phyloP scores from a whole-genome alignment of 2,113 vertebrate genomes.

The Stomatorhinus ivindoensis region DNA sequence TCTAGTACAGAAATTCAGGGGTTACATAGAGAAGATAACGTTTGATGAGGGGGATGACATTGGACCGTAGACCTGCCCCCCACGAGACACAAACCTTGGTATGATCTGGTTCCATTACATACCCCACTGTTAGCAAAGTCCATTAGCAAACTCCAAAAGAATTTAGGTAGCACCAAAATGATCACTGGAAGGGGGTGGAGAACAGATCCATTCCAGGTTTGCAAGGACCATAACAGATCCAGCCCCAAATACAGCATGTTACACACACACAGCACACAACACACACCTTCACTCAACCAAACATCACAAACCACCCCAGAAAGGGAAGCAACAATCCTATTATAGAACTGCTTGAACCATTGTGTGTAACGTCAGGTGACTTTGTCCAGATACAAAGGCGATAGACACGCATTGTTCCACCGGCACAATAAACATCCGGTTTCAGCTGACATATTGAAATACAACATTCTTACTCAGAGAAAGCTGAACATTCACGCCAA shows the following conservation, averaged over 20 bases:
- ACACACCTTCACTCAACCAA: background rate
- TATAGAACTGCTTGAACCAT: slow-evolving; percentile 33
- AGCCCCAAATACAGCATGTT: background rate
- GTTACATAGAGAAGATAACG: background rate
- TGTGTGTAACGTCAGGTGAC: slow-evolving; percentile 38
- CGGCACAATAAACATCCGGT: background rate
- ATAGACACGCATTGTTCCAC: slow-evolving; percentile 15
- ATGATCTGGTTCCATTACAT: background rate
- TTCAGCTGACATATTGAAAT: background rate
- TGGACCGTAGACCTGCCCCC: background rate
- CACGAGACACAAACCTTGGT: background rate
- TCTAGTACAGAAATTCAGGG: background rate
- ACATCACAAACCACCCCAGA: background rate
- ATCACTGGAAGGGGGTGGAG: background rate
- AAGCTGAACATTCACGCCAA: background rate
- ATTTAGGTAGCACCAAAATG: background rate
- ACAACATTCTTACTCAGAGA: background rate
- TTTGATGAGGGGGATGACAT: background rate
- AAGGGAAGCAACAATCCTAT: slow-evolving; percentile 30
- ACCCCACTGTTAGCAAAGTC: no score
- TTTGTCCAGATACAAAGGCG: slow-evolving; percentile 35
- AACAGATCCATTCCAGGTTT: background rate
- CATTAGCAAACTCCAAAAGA: background rate
- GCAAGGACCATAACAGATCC: background rate
- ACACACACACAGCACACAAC: background rate